phyloP scores from a whole-genome alignment of 1,140 invertebrate species.

The Penaeus indicus region DNA sequence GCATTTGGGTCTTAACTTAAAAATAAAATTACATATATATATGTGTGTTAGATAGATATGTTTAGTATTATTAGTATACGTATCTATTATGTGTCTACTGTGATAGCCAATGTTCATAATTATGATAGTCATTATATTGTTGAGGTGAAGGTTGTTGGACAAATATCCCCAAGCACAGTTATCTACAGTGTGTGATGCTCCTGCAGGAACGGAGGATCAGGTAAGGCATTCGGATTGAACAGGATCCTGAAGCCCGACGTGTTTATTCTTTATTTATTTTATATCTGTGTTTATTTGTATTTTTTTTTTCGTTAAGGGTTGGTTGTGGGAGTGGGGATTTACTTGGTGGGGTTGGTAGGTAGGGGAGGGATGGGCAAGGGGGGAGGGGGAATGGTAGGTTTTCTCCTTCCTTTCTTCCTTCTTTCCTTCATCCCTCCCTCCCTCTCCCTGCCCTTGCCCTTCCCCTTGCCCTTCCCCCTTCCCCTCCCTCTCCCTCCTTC shows the following conservation, averaged over 20 bases:
- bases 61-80: conserved; percentile 10
- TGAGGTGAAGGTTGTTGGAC: too few relatives aligned
- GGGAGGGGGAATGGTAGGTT: not conserved
- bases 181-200: too few relatives aligned
- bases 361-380: too few relatives aligned
- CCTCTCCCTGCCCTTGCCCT: not conserved
- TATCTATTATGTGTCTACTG: conserved; percentile 17
- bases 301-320: not conserved
- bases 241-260: too few relatives aligned
- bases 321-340: not conserved
- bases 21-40: conserved; percentile 1
- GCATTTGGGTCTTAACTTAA: not conserved
- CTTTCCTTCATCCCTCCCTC: not conserved
- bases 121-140: not conserved
- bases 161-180: too few relatives aligned
- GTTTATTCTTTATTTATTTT: not conserved
- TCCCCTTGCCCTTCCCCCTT: not conserved
- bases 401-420: not conserved
- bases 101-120: not conserved
- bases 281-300: not conserved
- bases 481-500: not conserved
- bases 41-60: not conserved
- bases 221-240: too few relatives aligned
- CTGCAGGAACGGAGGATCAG: too few relatives aligned
- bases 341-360: too few relatives aligned